Base-by-base conservation (phyloP, 2,797 vertebrate genomes). In the Apogon talboti region DNA sequence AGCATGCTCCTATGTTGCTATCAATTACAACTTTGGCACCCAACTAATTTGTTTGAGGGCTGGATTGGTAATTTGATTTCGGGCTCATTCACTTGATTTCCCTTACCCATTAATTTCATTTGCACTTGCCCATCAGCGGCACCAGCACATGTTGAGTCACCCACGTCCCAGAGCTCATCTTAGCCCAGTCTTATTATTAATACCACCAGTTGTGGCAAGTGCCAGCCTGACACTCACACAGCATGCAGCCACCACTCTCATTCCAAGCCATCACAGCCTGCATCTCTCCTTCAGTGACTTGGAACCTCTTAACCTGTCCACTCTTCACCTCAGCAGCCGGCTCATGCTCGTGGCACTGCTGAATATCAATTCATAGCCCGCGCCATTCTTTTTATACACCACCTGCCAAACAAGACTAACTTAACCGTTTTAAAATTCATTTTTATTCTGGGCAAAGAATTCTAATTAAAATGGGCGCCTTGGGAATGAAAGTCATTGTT, bases 1-100 rank as follows among this genome's bases (percentile, higher is more conserved):
- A 86, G 83, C 73, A 60, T 87, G 82, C 82, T 87, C 84, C 78
- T 85, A 74, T 78, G 78, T 90, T 84, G 90, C 93, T 93, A 94
- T 94, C 93, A 94, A 94, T 94, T 94, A 95, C 92, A 94, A 92
- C 92, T 94, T 91, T 93, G 93, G 90, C 92, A 93, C 92, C 90
- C 88, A 89, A 91, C 92, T 94, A 93, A 95, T 94, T 94, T 87
- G 90, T 94, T 92, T 82, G 85, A 92, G 90, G 61, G 85, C 84
- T 71, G 88, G 84, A 92, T 90, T 92, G 89, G 87, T 94, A 93
- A 95, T 95, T 94, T 92, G 90, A 94, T 95, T 94, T 91, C 84
- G 61, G 82, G 81, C 87, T 91, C 87, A 72, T 90, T 93, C 92
- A 93, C 91, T 94, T 94, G 92, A 94, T 93, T 94, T 93, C 90